Evolutionary conservation across 2,888 invertebrate genomes (phyloP).

Genomic region (Meganola albula): DNA sequence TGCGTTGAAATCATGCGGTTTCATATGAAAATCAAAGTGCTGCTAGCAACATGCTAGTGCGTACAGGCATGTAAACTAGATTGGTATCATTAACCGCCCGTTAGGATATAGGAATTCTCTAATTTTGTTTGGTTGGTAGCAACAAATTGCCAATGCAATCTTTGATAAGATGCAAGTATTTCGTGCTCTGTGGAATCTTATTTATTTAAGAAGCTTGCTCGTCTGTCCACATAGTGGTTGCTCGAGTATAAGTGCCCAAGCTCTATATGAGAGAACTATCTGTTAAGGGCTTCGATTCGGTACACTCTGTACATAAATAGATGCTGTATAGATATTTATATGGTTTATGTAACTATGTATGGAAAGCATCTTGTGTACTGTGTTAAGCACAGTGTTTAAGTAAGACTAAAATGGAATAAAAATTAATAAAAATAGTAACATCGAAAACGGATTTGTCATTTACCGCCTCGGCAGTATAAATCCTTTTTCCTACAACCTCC

Average conservation of each 20-base stretch:
- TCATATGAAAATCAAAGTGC: too few relatives aligned
- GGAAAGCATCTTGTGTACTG: slow-evolving; percentile 66
- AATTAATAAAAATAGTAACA: slow-evolving; percentile 76
- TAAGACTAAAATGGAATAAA: slow-evolving; percentile 66
- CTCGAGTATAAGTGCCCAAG: too few relatives aligned
- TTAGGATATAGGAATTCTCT: too few relatives aligned
- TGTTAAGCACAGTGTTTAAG: slow-evolving; percentile 58
- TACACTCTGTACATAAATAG: slow-evolving; percentile 72
- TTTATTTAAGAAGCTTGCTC: slow-evolving; percentile 50
- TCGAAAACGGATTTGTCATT: slow-evolving; percentile 52
- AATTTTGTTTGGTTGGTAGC: too few relatives aligned
- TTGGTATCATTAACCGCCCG: too few relatives aligned
- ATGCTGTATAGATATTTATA: slow-evolving; percentile 73
- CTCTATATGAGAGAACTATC: slow-evolving; percentile 14
- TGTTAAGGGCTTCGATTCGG: slow-evolving; percentile 33
- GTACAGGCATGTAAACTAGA: too few relatives aligned
- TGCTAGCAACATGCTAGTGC: too few relatives aligned
- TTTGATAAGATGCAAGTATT: too few relatives aligned
- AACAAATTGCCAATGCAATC: too few relatives aligned
- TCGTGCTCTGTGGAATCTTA: too few relatives aligned
- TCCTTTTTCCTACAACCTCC: too few relatives aligned
- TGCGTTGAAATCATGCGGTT: too few relatives aligned
- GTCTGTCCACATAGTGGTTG: slow-evolving; percentile 60
- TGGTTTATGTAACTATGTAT: slow-evolving; percentile 58
- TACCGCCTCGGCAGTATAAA: slow-evolving; percentile 23